Percentiles rank a stretch among this genome's conserved stretches.
phyloP scores from a whole-genome alignment of 53 echinoderm and acorn worm genomes.

The Holothuria leucospilota region DNA sequence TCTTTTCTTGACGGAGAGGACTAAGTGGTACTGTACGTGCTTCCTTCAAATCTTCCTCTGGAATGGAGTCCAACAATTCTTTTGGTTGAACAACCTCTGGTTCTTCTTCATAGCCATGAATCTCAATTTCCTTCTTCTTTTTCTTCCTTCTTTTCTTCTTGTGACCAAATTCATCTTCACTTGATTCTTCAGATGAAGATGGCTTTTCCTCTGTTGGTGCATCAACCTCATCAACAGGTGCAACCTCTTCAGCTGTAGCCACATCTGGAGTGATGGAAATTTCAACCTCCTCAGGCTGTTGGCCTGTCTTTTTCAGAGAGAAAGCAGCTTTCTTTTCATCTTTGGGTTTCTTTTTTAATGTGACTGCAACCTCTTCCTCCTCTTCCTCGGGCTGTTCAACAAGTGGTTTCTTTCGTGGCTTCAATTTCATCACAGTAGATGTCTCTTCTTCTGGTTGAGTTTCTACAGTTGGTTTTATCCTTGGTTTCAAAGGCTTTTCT shows the following conservation, averaged over 20 bases:
- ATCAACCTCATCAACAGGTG: conserved; percentile 58
- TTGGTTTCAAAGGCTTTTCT: conserved; percentile 47
- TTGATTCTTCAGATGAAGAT: conserved; percentile 25
- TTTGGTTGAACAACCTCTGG: conserved; percentile 70
- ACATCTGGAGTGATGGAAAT: conserved; percentile 35
- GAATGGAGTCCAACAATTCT: conserved; percentile 65
- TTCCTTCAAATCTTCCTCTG: conserved; percentile 76
- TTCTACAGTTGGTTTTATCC: conserved; percentile 17
- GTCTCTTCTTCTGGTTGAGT: conserved; percentile 36
- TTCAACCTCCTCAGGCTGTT: conserved; percentile 55
- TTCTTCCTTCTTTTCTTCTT: conserved; percentile 52
- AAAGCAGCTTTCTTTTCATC: conserved; percentile 52
- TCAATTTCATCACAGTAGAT: conserved; percentile 28
- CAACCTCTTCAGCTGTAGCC: conserved; percentile 28
- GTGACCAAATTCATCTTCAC: conserved; percentile 55
- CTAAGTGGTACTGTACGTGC: conserved; percentile 48
- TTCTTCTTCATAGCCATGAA: conserved; percentile 54
- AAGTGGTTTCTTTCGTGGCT: conserved; percentile 19
- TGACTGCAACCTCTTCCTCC: conserved; percentile 51
- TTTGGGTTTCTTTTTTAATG: conserved; percentile 55
- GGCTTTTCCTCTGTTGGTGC: conserved; percentile 46
- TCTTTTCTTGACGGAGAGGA: conserved; percentile 48
- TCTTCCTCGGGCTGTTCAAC: conserved; percentile 46
- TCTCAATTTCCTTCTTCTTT: conserved; percentile 55
- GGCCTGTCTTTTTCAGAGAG: conserved; percentile 51